Evolutionary conservation across 1,140 invertebrate genomes (phyloP).

Genomic region (Samia ricini): DNA sequence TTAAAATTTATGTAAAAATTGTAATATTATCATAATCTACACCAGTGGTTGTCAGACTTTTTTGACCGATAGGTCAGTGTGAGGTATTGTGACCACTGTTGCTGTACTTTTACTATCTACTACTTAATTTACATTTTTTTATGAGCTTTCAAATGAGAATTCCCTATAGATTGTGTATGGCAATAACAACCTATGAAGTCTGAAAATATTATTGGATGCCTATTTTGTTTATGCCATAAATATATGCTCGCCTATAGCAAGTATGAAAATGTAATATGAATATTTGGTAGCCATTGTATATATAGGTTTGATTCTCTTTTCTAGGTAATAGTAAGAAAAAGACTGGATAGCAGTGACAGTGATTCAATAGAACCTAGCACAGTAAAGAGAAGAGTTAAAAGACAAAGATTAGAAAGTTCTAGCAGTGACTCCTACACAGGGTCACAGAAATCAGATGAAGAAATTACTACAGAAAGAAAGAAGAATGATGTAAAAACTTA

Average conservation of each 20-base stretch:
- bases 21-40: constrained; percentile 6
- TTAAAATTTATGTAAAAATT: background rate
- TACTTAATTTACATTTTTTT: too few relatives aligned
- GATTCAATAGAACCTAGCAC: constrained; percentile 16
- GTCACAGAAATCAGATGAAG: constrained; percentile 8
- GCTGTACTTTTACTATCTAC: too few relatives aligned
- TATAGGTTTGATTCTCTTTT: background rate
- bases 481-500: constrained; percentile 40
- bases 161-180: too few relatives aligned
- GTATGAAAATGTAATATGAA: too few relatives aligned
- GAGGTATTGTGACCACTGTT: too few relatives aligned
- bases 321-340: constrained; percentile 30
- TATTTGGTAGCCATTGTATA: background rate
- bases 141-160: too few relatives aligned
- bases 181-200: too few relatives aligned
- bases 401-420: constrained; percentile 60
- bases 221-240: too few relatives aligned
- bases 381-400: constrained; percentile 52
- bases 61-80: too few relatives aligned
- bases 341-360: constrained; percentile 42
- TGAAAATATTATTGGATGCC: too few relatives aligned
- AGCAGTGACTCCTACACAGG: constrained; percentile 41
- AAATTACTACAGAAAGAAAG: constrained; percentile 31
- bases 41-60: too few relatives aligned
- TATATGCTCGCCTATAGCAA: too few relatives aligned